phyloP scores from a whole-genome alignment of 2,797 vertebrate species.

The Sebastiscus tertius region DNA sequence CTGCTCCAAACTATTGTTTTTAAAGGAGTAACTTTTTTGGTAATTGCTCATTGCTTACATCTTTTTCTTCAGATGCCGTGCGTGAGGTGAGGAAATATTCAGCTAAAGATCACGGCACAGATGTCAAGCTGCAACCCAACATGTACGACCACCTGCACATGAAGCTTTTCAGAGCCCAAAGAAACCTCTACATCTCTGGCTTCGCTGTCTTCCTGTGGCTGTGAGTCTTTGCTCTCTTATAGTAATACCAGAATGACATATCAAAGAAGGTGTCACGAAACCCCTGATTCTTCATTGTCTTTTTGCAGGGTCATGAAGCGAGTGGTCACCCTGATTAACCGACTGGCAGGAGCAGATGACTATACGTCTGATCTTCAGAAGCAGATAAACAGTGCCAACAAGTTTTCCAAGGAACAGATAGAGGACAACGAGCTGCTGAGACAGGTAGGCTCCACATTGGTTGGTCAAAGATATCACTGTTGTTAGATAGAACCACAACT shows the following conservation, averaged over 20 bases:
- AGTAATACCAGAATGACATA: not conserved
- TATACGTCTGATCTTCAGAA: conserved; percentile 83
- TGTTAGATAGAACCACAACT: not conserved
- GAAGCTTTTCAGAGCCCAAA: conserved; percentile 95
- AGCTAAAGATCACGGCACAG: conserved; percentile 52
- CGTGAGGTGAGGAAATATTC: conserved; percentile 95
- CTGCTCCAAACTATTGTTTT: too few species aligned
- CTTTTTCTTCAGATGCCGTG: conserved; percentile 84
- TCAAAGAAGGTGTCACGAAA: not conserved
- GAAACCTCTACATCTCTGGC: conserved; percentile 96
- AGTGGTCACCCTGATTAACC: conserved; percentile 90
- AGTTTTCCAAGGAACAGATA: conserved; percentile 87
- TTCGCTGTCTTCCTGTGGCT: conserved; percentile 96
- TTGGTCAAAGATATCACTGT: not conserved
- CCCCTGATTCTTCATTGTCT: not conserved
- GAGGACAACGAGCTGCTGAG: conserved; percentile 90
- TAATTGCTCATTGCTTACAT: not conserved
- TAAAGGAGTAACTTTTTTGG: not conserved
- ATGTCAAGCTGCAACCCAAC: conserved; percentile 72
- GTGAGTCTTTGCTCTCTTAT: conserved; percentile 81
- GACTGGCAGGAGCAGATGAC: conserved; percentile 85
- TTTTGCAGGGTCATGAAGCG: conserved; percentile 85
- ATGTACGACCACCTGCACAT: conserved; percentile 91
- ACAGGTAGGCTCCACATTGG: conserved; percentile 74
- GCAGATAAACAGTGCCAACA: conserved; percentile 86